phyloP scores from a whole-genome alignment of 1,140 invertebrate species.

The Scaptomyza graminum region DNA sequence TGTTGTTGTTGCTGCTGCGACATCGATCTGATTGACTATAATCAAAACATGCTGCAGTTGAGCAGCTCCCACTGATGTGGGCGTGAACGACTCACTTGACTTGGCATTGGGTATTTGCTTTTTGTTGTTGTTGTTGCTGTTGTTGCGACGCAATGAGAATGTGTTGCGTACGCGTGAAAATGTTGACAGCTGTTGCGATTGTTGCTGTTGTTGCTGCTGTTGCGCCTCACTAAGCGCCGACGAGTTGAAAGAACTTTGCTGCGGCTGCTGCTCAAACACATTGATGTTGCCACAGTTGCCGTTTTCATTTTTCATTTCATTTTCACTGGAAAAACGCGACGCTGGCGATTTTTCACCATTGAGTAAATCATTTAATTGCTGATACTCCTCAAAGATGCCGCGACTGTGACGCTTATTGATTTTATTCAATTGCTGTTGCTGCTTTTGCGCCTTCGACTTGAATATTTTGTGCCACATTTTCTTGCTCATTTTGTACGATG shows the following conservation, averaged over 20 bases:
- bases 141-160: constrained; percentile 64
- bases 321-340: constrained; percentile 42
- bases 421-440: constrained; percentile 57
- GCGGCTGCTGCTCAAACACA: constrained; percentile 68
- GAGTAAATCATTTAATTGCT: constrained; percentile 68
- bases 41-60: constrained; percentile 68
- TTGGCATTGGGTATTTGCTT: constrained; percentile 54
- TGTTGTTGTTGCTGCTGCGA: constrained; percentile 21
- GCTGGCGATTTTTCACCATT: constrained; percentile 48
- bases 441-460: constrained; percentile 74
- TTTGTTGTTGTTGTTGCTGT: constrained; percentile 34
- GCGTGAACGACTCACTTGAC: constrained; percentile 71
- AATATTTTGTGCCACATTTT: constrained; percentile 83
- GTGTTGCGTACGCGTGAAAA: constrained; percentile 81
- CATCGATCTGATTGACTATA: constrained; percentile 72
- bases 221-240: constrained; percentile 64
- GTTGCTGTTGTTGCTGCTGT: constrained; percentile 51
- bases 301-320: constrained; percentile 35
- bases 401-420: constrained; percentile 78
- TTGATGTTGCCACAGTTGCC: constrained; percentile 48
- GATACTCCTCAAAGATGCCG: constrained; percentile 75
- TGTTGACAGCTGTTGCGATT: constrained; percentile 71
- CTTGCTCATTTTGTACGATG: constrained; percentile 67
- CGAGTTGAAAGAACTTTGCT: constrained; percentile 78
- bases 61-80: constrained; percentile 27